phyloP scores from a whole-genome alignment of 2,888 invertebrate species.

The Dinocampus coccinellae region DNA sequence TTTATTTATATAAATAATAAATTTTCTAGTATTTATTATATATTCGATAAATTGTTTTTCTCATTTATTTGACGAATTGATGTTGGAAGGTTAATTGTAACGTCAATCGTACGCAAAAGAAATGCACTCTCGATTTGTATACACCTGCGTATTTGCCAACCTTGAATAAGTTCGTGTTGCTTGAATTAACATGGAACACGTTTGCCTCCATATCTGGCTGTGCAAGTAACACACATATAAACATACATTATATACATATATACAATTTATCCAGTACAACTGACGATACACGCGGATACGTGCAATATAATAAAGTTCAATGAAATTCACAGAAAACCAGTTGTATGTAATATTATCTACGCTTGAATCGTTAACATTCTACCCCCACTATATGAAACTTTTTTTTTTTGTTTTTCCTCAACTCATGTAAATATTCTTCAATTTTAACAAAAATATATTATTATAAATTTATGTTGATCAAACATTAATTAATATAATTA shows the following conservation, averaged over 20 bases:
- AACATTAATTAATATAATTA: neutral
- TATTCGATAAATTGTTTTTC: neutral
- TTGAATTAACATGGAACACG: conserved; percentile 28
- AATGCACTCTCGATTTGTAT: conserved; percentile 15
- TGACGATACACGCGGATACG: neutral
- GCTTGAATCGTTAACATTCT: neutral
- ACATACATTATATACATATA: neutral
- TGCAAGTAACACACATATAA: neutral
- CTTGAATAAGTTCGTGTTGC: conserved; percentile 27
- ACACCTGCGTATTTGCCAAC: neutral
- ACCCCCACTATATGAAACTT: too few relatives aligned
- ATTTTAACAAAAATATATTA: neutral
- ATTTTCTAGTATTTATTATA: neutral
- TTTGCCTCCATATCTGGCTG: conserved; percentile 25
- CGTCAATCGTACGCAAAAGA: conserved; percentile 1
- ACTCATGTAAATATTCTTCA: neutral
- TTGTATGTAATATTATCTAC: neutral
- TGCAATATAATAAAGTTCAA: neutral
- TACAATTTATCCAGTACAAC: neutral
- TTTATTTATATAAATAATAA: neutral
- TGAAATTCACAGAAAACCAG: neutral
- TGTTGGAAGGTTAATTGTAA: conserved; percentile 15
- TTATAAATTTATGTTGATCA: neutral
- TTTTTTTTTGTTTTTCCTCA: neutral
- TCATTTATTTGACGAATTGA: conserved; percentile 6